Percentiles rank a stretch among this genome's conserved stretches.
phyloP scores from a whole-genome alignment of 2,888 invertebrate genomes.

The Agrypnus murinus region DNA sequence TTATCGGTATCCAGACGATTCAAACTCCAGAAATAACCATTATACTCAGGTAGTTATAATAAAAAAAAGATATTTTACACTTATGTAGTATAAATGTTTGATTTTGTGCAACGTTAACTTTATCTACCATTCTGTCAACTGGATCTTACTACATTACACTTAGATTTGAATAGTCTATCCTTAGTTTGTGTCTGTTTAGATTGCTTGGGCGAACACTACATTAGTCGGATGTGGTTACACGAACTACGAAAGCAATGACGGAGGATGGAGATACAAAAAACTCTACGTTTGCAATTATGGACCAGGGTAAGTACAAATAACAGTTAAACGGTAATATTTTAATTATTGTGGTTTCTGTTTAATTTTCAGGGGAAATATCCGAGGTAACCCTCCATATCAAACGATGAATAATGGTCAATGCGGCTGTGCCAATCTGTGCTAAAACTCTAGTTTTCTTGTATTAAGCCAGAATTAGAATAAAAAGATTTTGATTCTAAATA shows the following conservation, averaged over 20 bases:
- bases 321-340: neutral
- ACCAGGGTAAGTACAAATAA: conserved; percentile 78
- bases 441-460: neutral
- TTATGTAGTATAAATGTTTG: no score
- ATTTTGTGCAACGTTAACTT: no score
- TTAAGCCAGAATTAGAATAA: no score
- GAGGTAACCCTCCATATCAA: conserved; percentile 18
- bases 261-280: conserved; percentile 77
- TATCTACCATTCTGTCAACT: no score
- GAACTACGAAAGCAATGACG: conserved; percentile 79
- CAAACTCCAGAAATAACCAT: conserved; percentile 82
- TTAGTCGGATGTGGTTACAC: conserved; percentile 88
- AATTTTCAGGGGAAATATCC: conserved; percentile 27
- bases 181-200: conserved; percentile 70
- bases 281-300: conserved; percentile 90
- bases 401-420: neutral
- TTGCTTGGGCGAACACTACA: conserved; percentile 88
- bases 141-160: no score
- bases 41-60: conserved; percentile 80
- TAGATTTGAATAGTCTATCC: no score
- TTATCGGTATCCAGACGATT: conserved; percentile 78
- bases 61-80: no score
- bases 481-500: no score
- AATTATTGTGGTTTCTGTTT: neutral
- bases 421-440: conserved; percentile 26